Evolutionary conservation across 2,113 vertebrate species (phyloP).

Genomic region (Microcebus griseorufus): DNA sequence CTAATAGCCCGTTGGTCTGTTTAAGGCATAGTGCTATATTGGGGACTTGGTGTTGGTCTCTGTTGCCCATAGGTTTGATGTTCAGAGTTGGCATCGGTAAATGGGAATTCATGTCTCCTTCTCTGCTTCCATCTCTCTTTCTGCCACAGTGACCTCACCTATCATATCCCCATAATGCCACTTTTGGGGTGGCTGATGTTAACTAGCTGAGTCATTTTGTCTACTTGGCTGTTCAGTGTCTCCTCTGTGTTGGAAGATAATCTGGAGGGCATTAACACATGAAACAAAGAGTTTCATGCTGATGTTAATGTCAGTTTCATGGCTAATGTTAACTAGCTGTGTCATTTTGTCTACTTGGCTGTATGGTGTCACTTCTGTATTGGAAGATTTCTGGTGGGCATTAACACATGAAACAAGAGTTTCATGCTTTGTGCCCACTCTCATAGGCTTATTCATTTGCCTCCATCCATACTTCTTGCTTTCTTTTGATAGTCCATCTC

Average conservation of each 20-base stretch:
- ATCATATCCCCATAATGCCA: not conserved
- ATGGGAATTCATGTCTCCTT: not conserved
- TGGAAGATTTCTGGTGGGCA: not conserved
- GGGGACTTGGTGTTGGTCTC: not conserved
- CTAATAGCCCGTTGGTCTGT: not conserved
- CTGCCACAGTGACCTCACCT: not conserved
- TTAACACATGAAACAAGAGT: conserved; percentile 29
- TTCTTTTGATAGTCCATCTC: not conserved
- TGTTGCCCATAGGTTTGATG: not conserved
- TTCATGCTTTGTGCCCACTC: not conserved
- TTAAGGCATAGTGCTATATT: not conserved
- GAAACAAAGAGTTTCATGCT: conserved; percentile 43
- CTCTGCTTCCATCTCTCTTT: conserved; percentile 12
- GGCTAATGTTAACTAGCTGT: not conserved
- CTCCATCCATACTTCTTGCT: not conserved
- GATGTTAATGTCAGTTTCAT: not conserved
- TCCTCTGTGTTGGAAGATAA: conserved; percentile 25
- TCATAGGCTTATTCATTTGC: not conserved
- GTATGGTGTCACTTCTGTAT: conserved; percentile 9
- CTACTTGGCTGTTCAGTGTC: not conserved
- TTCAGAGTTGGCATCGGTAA: conserved; percentile 29
- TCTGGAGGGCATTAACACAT: not conserved
- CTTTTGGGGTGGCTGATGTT: conserved; percentile 11
- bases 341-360: conserved; percentile 38
- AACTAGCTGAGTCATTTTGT: conserved; percentile 35